A percentile compares a stretch with the other conserved stretches of the same genome.
These are phyloP conservation scores for Gopherus flavomarginatus DNA, from an alignment of 2,113 vertebrate species.

Conservation along the genomic window DNA sequence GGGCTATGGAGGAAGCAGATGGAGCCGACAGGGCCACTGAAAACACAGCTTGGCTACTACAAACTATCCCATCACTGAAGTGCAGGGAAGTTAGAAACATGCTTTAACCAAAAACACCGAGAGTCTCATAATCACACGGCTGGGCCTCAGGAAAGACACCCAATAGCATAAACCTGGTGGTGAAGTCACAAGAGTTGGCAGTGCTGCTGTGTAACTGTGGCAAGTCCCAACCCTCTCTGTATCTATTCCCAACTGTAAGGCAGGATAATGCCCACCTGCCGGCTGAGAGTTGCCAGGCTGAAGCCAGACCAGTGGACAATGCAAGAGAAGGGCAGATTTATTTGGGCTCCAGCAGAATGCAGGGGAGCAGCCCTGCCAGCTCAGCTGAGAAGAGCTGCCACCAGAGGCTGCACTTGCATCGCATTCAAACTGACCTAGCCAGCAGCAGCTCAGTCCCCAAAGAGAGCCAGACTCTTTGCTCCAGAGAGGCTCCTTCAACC, in stretches of 20 bases:
- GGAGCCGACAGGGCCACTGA: too few species aligned
- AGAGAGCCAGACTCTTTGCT: background rate
- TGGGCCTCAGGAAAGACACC: background rate
- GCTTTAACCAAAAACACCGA: background rate
- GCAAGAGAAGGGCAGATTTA: background rate
- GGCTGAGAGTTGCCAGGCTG: background rate
- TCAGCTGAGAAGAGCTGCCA: background rate
- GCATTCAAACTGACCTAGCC: background rate
- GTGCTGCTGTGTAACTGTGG: background rate
- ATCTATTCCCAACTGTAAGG: background rate
- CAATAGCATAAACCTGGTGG: background rate
- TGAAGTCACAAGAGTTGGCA: background rate
- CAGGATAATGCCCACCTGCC: background rate
- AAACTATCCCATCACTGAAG: too few species aligned
- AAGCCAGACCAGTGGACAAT: background rate
- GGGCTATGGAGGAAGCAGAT: too few species aligned
- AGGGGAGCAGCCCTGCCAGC: background rate
- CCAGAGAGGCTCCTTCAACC: background rate
- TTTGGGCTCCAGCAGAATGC: background rate
- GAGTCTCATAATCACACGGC: background rate
- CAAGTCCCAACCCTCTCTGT: background rate
- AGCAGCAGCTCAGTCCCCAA: background rate
- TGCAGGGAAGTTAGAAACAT: too few species aligned
- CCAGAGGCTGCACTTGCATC: constrained; percentile 15
- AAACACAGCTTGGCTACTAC: too few species aligned